Base-by-base conservation (phyloP, 2,113 vertebrate species). In the Sphyrna mokarran region DNA sequence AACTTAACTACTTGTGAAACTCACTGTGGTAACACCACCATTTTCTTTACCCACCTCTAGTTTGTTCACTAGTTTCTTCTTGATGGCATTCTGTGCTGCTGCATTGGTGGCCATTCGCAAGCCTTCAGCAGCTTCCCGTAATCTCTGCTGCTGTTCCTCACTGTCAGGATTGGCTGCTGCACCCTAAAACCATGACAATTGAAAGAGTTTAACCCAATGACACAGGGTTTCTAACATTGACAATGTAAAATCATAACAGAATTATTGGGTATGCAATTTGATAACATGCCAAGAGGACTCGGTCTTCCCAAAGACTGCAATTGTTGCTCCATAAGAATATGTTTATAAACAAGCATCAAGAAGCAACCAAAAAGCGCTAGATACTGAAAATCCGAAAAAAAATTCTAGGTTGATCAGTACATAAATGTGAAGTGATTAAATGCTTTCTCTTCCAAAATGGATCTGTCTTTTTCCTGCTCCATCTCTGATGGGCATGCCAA, bases 81-180 rank as follows among this genome's bases (percentile, higher is more conserved):
- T 99, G 97, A 99, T 99, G 95, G 99, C 99, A 0, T 99, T 99
- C 97, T 99, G 99, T 0, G 99, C 99, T 0, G 99, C 99, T 0
- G 98, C 98, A 0, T 99, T 99, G 96, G 99, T 99, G 0, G 99
- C 99, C 98, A 99, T 99, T 86, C 99, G 98, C 7, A 99, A 98
- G 0, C 99, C 99, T 96, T 99, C 99, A 0, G 99, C 99, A 0
- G 99, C 99, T 96, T 99, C 99, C 0, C 99, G 98, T 78, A 99
- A 96, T 95, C 98, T 98, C 97, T 99, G 99, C 97, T 99, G 99
- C 97, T 99, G 99, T 95, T 99, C 99, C 96, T 99, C 99, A 0
- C 99, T 99, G 97, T 99, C 99, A 0, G 99, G 99, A 96, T 99
- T 98, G 11, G 99, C 99, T 0, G 99, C 99, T 0, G 99, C 99